Percentiles rank a stretch among this genome's conserved stretches.
These are phyloP conservation scores for Upupa epops DNA, from an alignment of 2,113 vertebrate genomes.

Conservation along the genomic window DNA sequence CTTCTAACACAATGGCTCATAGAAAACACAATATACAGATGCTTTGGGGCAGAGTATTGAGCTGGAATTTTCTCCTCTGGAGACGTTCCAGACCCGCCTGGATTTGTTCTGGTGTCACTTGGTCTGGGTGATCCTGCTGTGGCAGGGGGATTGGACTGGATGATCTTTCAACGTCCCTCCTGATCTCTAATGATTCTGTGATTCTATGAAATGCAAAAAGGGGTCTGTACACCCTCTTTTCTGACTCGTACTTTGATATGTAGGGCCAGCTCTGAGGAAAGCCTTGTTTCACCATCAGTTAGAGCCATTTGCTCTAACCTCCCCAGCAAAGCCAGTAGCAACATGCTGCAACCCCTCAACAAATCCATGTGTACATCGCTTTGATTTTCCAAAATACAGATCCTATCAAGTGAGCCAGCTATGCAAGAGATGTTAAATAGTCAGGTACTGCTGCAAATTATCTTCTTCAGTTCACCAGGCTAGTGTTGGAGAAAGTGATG, in stretches of 20 bases:
- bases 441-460: background rate
- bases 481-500: background rate
- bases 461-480: background rate
- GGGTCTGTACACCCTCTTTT: background rate
- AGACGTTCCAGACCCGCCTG: no score
- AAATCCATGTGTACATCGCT: background rate
- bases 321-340: background rate
- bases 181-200: no score
- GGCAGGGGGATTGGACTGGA: no score
- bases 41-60: background rate
- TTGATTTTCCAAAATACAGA: background rate
- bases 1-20: background rate
- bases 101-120: no score
- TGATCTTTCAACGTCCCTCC: no score
- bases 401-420: background rate
- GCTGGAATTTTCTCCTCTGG: no score
- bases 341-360: background rate
- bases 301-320: background rate
- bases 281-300: background rate
- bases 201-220: background rate
- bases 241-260: background rate
- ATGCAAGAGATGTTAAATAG: background rate
- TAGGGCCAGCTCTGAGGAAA: background rate
- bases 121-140: no score
- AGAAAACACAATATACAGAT: background rate